Percentiles rank a stretch among this genome's conserved stretches.
These are phyloP conservation scores for Drosophila peninsularis DNA, from an alignment of 2,888 invertebrate species.

Conservation along the genomic window DNA sequence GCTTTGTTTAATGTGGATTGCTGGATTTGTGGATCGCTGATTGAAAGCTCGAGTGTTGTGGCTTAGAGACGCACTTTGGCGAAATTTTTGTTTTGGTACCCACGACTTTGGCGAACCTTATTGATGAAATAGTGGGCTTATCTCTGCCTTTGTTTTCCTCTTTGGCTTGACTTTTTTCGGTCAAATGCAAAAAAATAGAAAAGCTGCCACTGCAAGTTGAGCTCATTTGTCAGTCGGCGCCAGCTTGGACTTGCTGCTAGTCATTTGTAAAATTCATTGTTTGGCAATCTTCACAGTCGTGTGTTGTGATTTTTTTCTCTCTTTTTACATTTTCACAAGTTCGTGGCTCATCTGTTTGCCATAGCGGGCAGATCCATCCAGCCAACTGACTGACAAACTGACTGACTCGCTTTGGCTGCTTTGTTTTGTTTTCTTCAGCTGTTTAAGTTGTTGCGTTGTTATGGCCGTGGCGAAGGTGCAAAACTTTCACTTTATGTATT, in stretches of 20 bases:
- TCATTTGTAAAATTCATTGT: constrained; percentile 77
- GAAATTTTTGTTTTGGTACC: constrained; percentile 49
- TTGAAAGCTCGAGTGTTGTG: constrained; percentile 25
- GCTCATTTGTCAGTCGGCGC: constrained; percentile 72
- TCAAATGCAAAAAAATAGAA: constrained; percentile 46
- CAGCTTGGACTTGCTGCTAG: constrained; percentile 63
- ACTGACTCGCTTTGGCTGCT: constrained; percentile 50
- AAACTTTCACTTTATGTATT: constrained; percentile 79
- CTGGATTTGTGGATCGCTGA: constrained; percentile 23
- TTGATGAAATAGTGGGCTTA: constrained; percentile 43
- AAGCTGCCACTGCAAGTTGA: constrained; percentile 48
- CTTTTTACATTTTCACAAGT: constrained; percentile 52
- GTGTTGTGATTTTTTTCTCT: constrained; percentile 37
- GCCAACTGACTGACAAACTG: constrained; percentile 65
- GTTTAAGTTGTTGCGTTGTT: constrained; percentile 57
- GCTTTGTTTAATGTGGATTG: constrained; percentile 39
- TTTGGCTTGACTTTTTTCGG: constrained; percentile 34
- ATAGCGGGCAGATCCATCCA: constrained; percentile 43
- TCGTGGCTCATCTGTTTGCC: constrained; percentile 59
- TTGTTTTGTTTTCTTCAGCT: constrained; percentile 54
- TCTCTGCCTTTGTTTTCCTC: constrained; percentile 17
- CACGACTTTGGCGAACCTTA: constrained; percentile 50
- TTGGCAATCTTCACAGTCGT: constrained; percentile 51
- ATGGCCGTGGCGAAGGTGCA: constrained; percentile 64
- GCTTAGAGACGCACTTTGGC: constrained; percentile 49